Evolutionary conservation across 1,140 invertebrate species (phyloP).

Genomic region (Paracyclopina nana): DNA sequence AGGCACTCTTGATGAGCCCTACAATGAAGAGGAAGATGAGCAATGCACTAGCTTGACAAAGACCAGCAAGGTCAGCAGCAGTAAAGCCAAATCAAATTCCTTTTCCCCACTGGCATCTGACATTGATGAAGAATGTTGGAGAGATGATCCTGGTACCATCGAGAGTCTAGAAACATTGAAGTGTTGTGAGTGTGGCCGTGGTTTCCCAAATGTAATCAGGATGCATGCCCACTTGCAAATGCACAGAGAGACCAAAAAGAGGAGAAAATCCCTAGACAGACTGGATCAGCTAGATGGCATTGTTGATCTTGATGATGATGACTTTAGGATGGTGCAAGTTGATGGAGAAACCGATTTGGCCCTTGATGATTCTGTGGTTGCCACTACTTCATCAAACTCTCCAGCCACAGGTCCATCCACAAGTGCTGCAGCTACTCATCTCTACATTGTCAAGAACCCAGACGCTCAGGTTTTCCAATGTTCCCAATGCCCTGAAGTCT

Average conservation of each 20-base stretch:
- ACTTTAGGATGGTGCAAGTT: slow-evolving; percentile 3
- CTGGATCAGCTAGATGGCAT: not conserved
- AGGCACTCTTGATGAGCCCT: not conserved
- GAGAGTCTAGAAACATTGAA: not conserved
- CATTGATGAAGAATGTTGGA: not conserved
- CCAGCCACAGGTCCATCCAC: too few species aligned
- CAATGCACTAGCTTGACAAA: not conserved
- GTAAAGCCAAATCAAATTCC: not conserved
- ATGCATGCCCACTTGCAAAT: not conserved
- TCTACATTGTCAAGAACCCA: too few species aligned
- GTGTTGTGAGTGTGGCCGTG: not conserved
- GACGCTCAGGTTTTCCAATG: too few species aligned
- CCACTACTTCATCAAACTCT: too few species aligned
- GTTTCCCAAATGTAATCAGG: not conserved
- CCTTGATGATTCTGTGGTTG: too few species aligned
- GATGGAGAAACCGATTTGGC: slow-evolving; percentile 10
- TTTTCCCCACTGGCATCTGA: too few species aligned
- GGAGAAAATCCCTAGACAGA: not conserved
- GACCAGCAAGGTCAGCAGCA: not conserved
- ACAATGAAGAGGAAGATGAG: not conserved
- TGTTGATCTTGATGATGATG: slow-evolving; percentile 2
- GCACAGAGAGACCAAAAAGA: not conserved
- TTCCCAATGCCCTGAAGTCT: too few species aligned
- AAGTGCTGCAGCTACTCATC: too few species aligned
- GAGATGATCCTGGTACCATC: not conserved